phyloP scores from a whole-genome alignment of 2,797 vertebrate genomes.

The Sternarchorhynchus goeldii region DNA sequence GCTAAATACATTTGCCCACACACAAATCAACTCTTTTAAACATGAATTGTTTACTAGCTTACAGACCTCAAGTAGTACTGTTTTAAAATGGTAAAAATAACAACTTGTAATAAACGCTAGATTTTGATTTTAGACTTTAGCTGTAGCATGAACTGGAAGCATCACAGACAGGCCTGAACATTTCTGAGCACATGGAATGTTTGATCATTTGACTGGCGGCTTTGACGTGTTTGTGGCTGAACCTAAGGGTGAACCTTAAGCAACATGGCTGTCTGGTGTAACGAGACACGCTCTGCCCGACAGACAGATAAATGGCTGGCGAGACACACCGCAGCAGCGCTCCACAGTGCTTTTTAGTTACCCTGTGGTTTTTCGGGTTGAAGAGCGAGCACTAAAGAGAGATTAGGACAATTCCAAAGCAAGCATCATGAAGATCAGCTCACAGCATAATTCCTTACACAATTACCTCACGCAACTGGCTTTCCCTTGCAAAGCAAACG shows the following conservation, averaged over 20 bases:
- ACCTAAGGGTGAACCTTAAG: slow-evolving; percentile 22
- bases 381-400: slow-evolving; percentile 6
- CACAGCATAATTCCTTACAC: slow-evolving; percentile 8
- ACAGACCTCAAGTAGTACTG: neutral
- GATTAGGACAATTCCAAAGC: slow-evolving; percentile 27
- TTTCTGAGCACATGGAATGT: slow-evolving; percentile 14
- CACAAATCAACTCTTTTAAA: no score
- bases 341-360: slow-evolving; percentile 16
- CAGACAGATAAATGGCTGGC: slow-evolving; percentile 20
- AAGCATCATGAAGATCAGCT: slow-evolving; percentile 30
- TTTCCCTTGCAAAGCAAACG: slow-evolving; percentile 16
- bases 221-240: slow-evolving; percentile 7
- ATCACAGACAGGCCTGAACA: neutral
- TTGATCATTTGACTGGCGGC: slow-evolving; percentile 32
- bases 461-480: slow-evolving; percentile 23
- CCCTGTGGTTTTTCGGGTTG: neutral
- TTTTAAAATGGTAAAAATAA: neutral
- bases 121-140: slow-evolving; percentile 6
- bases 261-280: slow-evolving; percentile 25
- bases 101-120: no score
- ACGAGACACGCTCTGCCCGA: slow-evolving; percentile 23
- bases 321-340: slow-evolving; percentile 21
- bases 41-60: neutral
- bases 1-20: no score
- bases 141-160: slow-evolving; percentile 16